A percentile compares a stretch with the other conserved stretches of the same genome.
Conservation (phyloP, 2,888 invertebrate species). For the Epiblema foenella region DNA sequence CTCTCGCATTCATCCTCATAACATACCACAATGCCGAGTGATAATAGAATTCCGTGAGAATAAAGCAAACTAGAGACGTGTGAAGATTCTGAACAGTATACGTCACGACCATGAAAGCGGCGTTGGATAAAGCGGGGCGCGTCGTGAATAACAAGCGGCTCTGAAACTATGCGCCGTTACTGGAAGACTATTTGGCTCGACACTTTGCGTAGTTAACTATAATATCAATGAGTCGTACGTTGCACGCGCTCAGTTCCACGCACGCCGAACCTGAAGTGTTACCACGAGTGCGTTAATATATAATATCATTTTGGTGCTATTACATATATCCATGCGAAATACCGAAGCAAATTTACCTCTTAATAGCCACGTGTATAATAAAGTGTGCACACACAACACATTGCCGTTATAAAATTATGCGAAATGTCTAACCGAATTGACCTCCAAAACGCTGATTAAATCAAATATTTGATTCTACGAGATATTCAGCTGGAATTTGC, state of each 20-base stretch:
- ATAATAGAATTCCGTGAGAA: slow-evolving; percentile 22
- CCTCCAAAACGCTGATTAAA: slow-evolving; percentile 29
- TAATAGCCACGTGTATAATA: no score
- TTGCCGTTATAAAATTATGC: not conserved
- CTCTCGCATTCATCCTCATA: slow-evolving; percentile 16
- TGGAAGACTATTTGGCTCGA: slow-evolving; percentile 2
- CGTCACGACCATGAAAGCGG: slow-evolving; percentile 31
- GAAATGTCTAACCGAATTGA: not conserved
- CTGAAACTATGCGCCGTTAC: slow-evolving; percentile 31
- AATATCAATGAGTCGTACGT: not conserved
- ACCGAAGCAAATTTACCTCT: no score
- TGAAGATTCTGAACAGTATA: slow-evolving; percentile 17
- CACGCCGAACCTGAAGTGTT: not conserved
- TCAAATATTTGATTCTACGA: slow-evolving; percentile 40
- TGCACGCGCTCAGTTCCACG: not conserved
- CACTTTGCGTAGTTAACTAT: not conserved
- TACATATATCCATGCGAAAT: no score
- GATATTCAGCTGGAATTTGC: slow-evolving; percentile 25
- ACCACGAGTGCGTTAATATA: no score
- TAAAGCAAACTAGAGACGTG: slow-evolving; percentile 24
- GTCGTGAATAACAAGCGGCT: slow-evolving; percentile 28
- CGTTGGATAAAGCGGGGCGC: slow-evolving; percentile 17
- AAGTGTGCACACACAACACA: not conserved
- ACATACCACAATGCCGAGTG: slow-evolving; percentile 10
- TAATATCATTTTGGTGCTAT: no score